Evolutionary conservation across 1,140 invertebrate genomes (phyloP), one percentile per base, ranked within the genome.

Genomic region (Ceratoteleas bidentatus): DNA sequence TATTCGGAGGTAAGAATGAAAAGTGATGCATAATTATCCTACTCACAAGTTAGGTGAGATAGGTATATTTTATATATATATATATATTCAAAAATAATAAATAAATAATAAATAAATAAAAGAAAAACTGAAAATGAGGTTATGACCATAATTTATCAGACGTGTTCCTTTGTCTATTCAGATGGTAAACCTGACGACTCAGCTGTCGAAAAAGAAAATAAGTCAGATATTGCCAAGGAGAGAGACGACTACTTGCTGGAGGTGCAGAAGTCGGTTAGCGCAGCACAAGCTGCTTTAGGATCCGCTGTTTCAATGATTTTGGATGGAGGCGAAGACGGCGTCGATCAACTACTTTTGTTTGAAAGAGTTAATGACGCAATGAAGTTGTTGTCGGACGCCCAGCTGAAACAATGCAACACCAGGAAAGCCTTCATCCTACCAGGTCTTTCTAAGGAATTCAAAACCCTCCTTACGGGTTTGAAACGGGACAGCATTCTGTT

Each of bases 391-490:
- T 14, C 57, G 3, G 36, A 8, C 14, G 40, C 5, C 40, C 50
- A 15, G 36, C 9, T 38, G 5, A 53, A 36, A 16, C 60, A 79
- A 36, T 70, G 45, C 0, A 65, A 62, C 9, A 60, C 80, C 1
- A 49, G 79, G 7, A 70, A 70, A 43, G 77, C 66, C 0, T 77
- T 80, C 49, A 77, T 85, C 33, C 14, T 77, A 7, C 76, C 84
- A 9, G 80, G 68, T 4, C 10, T 83, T 8, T 36, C 14, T 10
- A 79, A 79, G 60, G 24, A 83, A 40, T 61, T 60, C 8, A 73
- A 66, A 62, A 24, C n/a, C 1, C 10, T 75, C 3, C 15, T 83
- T 3, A 8, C 61, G n/a, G 52, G 62, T 1, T 69, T 33, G 11
- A 60, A 64, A 45, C 54, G 64, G 4, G 72, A 85, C 24, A 16